A percentile compares a stretch with the other conserved stretches of the same genome.
Conservation (phyloP, 2,797 vertebrate species). For the Ibycter americanus region DNA sequence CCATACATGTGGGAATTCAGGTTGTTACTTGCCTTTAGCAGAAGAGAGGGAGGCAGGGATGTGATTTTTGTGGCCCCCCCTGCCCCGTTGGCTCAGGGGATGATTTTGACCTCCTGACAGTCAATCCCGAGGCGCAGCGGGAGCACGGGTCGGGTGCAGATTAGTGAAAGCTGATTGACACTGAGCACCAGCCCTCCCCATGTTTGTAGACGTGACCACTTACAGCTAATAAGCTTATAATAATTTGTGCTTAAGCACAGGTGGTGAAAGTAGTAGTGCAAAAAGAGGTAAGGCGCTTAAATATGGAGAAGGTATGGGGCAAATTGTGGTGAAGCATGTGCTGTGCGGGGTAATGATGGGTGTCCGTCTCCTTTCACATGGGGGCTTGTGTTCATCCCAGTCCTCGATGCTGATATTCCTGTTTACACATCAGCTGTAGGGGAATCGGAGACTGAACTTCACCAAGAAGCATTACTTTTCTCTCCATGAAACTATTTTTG, state of each 20-base stretch:
- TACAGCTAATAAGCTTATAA: conserved; percentile 55
- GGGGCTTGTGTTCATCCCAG: not conserved
- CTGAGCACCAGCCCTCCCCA: conserved; percentile 14
- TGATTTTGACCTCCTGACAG: not conserved
- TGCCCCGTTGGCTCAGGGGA: not conserved
- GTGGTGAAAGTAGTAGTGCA: conserved; percentile 29
- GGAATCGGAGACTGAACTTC: not conserved
- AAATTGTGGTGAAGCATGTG: not conserved
- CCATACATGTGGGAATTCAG: not conserved
- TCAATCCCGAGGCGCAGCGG: not conserved
- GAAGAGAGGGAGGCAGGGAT: not conserved
- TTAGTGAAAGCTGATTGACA: conserved; percentile 48
- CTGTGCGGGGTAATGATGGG: not conserved
- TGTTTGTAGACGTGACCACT: conserved; percentile 55
- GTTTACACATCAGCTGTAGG: not conserved
- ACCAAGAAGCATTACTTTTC: not conserved
- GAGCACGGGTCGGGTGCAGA: not conserved
- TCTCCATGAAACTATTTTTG: not conserved
- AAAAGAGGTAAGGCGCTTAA: conserved; percentile 8
- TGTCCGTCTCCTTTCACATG: not conserved
- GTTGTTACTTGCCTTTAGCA: not conserved
- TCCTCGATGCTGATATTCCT: not conserved
- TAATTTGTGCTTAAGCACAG: conserved; percentile 47
- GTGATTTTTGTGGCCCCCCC: not conserved
- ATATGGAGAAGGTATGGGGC: not conserved